Conservation (phyloP, 2,888 invertebrate genomes). For the Lithodes maja region DNA sequence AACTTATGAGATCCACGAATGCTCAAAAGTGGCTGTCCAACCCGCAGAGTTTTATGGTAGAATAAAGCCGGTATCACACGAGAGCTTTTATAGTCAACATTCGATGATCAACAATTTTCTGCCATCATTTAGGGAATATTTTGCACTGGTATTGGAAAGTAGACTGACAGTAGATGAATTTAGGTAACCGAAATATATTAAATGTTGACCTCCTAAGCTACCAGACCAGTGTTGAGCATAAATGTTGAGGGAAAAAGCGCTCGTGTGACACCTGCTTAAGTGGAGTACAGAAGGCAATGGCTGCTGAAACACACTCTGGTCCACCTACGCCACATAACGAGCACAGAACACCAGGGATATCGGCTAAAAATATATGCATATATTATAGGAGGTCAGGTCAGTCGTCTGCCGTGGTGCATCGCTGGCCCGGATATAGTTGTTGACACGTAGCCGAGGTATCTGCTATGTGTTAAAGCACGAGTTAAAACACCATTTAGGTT, state of each 20-base stretch:
- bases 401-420: background rate
- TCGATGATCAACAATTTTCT: no score
- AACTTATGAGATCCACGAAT: background rate
- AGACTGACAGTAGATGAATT: no score
- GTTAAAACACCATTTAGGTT: background rate
- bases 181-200: no score
- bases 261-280: background rate
- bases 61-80: background rate
- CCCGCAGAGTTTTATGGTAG: background rate
- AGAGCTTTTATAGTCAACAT: no score
- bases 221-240: no score
- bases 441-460: background rate
- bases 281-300: conserved; percentile 6
- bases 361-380: background rate
- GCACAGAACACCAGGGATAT: background rate
- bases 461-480: background rate
- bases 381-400: background rate
- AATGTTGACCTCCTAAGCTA: no score
- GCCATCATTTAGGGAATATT: no score
- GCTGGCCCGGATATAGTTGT: background rate
- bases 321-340: background rate
- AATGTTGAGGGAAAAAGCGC: no score
- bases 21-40: background rate
- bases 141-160: no score
- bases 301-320: conserved; percentile 2